Percentiles rank a stretch among this genome's conserved stretches.
phyloP scores from a whole-genome alignment of 2,888 invertebrate species.

The Penaeus monodon region DNA sequence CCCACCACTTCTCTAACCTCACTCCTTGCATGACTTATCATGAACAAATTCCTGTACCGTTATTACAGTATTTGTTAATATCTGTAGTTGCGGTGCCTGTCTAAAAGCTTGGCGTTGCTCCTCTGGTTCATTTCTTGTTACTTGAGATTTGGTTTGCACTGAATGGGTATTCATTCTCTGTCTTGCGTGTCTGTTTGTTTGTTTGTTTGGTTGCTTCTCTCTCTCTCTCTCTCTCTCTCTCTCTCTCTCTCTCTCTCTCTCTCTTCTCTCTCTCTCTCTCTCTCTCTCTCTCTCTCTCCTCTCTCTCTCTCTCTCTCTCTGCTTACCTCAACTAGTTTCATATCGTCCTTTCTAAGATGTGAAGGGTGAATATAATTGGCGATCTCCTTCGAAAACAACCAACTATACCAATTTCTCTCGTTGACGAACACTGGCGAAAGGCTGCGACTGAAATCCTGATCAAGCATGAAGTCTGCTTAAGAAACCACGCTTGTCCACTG shows the following conservation, averaged over 20 bases:
- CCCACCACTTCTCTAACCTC: background rate
- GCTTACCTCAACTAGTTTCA: constrained; percentile 33
- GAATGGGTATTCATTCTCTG: too few species aligned
- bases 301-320: background rate
- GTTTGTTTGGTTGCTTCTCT: too few species aligned
- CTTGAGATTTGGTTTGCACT: too few species aligned
- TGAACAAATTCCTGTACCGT: background rate
- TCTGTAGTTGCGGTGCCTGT: too few species aligned
- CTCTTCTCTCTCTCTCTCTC: background rate
- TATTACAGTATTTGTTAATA: too few species aligned
- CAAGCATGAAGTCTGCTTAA: constrained; percentile 13
- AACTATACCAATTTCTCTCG: constrained; percentile 32
- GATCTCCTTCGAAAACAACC: background rate
- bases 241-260: too few species aligned
- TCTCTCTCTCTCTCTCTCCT: background rate
- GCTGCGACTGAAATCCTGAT: background rate
- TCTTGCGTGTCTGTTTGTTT: too few species aligned
- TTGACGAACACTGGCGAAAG: constrained; percentile 16
- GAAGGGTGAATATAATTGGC: constrained; percentile 19
- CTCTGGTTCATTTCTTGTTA: too few species aligned
- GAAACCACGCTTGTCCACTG: background rate
- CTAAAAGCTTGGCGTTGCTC: too few species aligned
- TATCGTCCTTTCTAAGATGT: background rate
- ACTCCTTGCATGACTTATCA: background rate
- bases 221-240: too few species aligned